Conservation (phyloP, 2,888 invertebrate genomes). For the Sceliomorpha sp. region DNA sequence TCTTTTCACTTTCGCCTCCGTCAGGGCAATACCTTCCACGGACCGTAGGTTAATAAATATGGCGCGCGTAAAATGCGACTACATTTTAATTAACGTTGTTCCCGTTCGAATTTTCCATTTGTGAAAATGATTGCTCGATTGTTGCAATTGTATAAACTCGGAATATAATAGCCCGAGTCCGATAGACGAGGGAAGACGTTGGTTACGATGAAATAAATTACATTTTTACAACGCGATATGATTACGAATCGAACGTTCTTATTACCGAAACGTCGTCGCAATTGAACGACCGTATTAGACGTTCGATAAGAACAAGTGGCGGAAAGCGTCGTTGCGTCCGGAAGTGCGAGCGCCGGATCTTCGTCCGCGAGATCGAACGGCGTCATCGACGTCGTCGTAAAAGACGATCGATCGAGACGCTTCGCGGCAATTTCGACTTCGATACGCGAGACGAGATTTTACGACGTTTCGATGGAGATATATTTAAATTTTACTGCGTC, state of each 20-base stretch:
- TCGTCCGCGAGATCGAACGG: constrained; percentile 11
- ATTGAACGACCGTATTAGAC: constrained; percentile 4
- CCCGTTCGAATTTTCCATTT: no score
- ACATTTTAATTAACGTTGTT: no score
- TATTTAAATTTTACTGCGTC: constrained; percentile 64
- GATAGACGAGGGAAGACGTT: not conserved
- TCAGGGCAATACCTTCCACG: no score
- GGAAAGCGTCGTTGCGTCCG: constrained; percentile 3
- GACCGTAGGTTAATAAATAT: no score
- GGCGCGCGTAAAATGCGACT: no score
- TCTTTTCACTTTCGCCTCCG: not conserved
- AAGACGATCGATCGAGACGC: constrained; percentile 49
- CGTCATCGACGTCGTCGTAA: constrained; percentile 26
- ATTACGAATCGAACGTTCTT: constrained; percentile 2
- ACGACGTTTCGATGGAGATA: constrained; percentile 59
- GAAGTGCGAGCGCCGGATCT: constrained; percentile 11
- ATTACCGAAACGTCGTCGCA: constrained; percentile 6
- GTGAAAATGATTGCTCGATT: no score
- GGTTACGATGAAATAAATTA: not conserved
- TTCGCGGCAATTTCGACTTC: no score
- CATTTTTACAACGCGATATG: not conserved
- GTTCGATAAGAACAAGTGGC: constrained; percentile 14
- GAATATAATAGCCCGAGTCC: no score
- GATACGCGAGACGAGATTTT: no score
- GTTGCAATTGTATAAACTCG: no score